Evolutionary conservation across 1,140 invertebrate genomes (phyloP).

Genomic region (Procambarus virginalis): DNA sequence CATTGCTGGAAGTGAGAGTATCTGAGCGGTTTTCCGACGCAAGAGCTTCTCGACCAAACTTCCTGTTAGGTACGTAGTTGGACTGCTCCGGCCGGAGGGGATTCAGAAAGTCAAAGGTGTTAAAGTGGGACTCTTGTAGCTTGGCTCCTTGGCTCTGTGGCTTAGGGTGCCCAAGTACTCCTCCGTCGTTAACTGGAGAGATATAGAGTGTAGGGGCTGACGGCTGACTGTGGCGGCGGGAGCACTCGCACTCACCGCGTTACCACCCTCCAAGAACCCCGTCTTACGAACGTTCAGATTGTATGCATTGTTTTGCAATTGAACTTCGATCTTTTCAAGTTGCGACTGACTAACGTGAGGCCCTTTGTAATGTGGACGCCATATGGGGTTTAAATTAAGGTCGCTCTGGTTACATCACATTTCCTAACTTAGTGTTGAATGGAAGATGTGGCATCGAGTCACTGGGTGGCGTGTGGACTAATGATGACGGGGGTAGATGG

Average conservation of each 20-base stretch:
- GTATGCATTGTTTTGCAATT: neutral
- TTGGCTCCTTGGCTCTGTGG: neutral
- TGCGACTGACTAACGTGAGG: neutral
- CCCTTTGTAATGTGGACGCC: neutral
- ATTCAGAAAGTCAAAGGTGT: slow-evolving; percentile 17
- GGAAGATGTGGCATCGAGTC: neutral
- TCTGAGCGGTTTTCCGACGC: too few species aligned
- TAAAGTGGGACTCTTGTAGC: neutral
- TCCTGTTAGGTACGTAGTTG: too few species aligned
- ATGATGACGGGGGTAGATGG: neutral
- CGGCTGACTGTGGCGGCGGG: neutral
- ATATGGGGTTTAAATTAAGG: neutral
- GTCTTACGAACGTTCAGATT: neutral
- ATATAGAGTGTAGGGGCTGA: slow-evolving; percentile 14
- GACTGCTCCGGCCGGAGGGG: slow-evolving; percentile 12
- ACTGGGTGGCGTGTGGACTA: neutral
- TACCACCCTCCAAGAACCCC: neutral
- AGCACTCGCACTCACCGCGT: neutral
- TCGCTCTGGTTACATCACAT: neutral
- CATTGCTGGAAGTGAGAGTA: too few species aligned
- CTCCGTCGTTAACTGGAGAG: neutral
- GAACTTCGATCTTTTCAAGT: neutral
- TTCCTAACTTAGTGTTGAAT: neutral
- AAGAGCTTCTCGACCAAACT: too few species aligned
- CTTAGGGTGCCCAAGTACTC: slow-evolving; percentile 18